Evolutionary conservation across 2,888 invertebrate species (phyloP).

Genomic region (Chrysotoxum bicinctum): DNA sequence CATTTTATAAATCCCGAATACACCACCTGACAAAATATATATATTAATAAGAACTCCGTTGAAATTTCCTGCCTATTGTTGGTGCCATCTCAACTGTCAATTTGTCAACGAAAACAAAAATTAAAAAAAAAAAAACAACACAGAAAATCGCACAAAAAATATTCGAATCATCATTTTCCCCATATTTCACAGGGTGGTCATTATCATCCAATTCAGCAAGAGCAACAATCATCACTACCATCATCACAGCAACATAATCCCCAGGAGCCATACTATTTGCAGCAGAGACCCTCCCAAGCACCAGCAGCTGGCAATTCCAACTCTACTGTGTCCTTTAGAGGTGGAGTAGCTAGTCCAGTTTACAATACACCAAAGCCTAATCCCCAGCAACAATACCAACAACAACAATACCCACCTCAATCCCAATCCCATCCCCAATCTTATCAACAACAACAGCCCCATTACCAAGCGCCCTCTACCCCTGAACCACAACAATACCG

Average conservation of each 20-base stretch:
- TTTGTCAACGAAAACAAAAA: constrained; percentile 35
- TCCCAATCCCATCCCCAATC: constrained; percentile 61
- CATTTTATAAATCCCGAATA: not conserved
- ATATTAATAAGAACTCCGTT: not conserved
- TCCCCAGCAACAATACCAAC: constrained; percentile 67
- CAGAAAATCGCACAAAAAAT: constrained; percentile 36
- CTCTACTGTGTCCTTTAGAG: constrained; percentile 64
- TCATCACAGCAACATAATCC: constrained; percentile 52
- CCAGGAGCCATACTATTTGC: constrained; percentile 61
- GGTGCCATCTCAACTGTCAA: constrained; percentile 51
- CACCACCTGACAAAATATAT: not conserved
- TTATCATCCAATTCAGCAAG: constrained; percentile 70
- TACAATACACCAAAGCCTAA: constrained; percentile 66
- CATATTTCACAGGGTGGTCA: constrained; percentile 72
- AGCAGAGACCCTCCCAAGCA: constrained; percentile 52
- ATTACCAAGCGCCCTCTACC: constrained; percentile 66
- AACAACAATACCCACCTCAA: constrained; percentile 63
- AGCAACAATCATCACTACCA: constrained; percentile 68
- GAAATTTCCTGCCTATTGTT: constrained; percentile 13
- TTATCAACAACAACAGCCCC: constrained; percentile 72
- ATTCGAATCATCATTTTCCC: constrained; percentile 64
- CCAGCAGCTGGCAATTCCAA: constrained; percentile 66
- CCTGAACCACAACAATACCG: constrained; percentile 72
- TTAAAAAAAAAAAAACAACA: constrained; percentile 3
- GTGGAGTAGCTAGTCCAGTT: constrained; percentile 53